Base-by-base conservation (phyloP, 1,140 invertebrate genomes). In the Euura lappo region DNA sequence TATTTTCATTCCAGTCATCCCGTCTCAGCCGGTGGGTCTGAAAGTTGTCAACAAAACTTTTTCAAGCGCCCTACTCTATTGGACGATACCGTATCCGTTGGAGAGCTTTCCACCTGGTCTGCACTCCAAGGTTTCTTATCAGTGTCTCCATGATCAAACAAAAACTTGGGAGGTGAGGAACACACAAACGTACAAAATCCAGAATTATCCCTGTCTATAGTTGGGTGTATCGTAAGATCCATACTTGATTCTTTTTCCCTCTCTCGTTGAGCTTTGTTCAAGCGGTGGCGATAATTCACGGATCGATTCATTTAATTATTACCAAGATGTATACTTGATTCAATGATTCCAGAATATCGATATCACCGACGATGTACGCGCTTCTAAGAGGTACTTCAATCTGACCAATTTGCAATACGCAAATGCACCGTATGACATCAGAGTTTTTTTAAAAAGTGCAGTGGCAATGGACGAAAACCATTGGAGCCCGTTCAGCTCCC, bases 41-140 rank as follows among this genome's bases (percentile, higher is more conserved):
- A 89, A 81, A 7, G 82, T 89, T 6, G 60, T 89, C 8, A 88
- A 89, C 76, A 90, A 88, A 81, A 91, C 90, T 4, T 79, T 88
- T 2, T 88, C 91, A 68, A 91, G 90, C 78, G 89, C 90, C 45
- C 75, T 85, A 47, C 81, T 94, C 13, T 77, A 81, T 44, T 94
- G 93, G 93, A 80, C 72, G 11, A 82, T 93, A 6, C 88, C 90
- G 44, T 88, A 87, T 75, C 88, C 89, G 43, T 88, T 94, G 83
- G 78, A 86, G 65, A 88, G 85, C 73, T 91, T 93, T 76, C 88
- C 91, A 42, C 83, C 82, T 72, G 91, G 91, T 28, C 77, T 94
- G 4, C 83, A 88, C 71, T 89, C 92, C 76, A 89, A 88, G 81
- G 88, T 94, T 51, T 87, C 90, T 70, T 93, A 93, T 85, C 90